These are phyloP conservation scores for Bombus difficillimus DNA, from an alignment of 1,140 invertebrate genomes.

Conservation along the genomic window DNA sequence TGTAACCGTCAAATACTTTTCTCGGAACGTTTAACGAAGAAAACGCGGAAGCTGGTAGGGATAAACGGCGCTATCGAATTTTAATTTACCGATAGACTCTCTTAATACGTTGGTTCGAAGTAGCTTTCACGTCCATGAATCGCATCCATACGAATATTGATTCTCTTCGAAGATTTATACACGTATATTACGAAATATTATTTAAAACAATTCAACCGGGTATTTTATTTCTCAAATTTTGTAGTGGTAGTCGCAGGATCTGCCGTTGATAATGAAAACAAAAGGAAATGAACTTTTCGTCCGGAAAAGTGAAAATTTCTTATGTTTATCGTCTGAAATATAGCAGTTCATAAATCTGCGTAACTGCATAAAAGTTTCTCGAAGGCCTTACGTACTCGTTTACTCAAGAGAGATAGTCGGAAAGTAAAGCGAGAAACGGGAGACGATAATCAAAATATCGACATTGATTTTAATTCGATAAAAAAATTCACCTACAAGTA, in stretches of 20 bases:
- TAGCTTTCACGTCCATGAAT: not conserved
- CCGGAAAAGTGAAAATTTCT: too few relatives aligned
- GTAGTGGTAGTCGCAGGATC: too few relatives aligned
- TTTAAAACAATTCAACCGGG: too few relatives aligned
- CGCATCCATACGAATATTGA: not conserved
- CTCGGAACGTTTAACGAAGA: not conserved
- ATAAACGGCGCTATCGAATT: not conserved
- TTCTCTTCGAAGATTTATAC: too few relatives aligned
- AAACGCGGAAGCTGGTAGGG: not conserved
- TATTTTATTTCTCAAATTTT: too few relatives aligned
- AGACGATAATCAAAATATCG: not conserved
- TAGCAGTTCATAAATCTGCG: not conserved
- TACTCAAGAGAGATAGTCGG: not conserved
- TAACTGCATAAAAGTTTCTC: not conserved
- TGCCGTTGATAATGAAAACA: too few relatives aligned
- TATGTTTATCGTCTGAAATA: not conserved
- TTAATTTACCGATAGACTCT: not conserved
- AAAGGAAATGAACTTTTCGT: too few relatives aligned
- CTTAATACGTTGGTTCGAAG: not conserved
- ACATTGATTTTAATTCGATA: too few relatives aligned
- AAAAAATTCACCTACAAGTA: not conserved
- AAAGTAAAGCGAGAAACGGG: not conserved
- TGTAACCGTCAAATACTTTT: not conserved
- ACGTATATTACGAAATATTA: too few relatives aligned
- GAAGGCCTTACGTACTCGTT: not conserved